Conservation (phyloP, 2,888 invertebrate genomes). For the Acronicta alni region DNA sequence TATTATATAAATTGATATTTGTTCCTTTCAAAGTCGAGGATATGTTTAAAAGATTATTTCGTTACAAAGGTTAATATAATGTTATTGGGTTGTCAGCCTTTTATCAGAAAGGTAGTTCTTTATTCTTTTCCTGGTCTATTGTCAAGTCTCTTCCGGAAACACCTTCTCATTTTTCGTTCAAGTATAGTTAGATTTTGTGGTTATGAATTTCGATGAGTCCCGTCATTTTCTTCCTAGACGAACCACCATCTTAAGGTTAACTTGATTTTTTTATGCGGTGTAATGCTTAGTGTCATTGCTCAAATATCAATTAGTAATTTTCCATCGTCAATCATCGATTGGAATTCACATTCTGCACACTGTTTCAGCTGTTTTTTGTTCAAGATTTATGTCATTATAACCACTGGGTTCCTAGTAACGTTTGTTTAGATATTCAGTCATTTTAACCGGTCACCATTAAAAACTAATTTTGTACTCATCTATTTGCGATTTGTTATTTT, state of each 20-base stretch:
- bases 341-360: slow-evolving; percentile 26
- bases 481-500: slow-evolving; percentile 18
- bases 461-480: slow-evolving; percentile 36
- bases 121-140: slow-evolving; percentile 18
- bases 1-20: slow-evolving; percentile 77
- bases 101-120: slow-evolving; percentile 31
- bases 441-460: slow-evolving; percentile 32
- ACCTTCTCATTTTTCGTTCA: neutral
- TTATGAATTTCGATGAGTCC: neutral
- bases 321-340: slow-evolving; percentile 31
- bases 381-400: slow-evolving; percentile 25
- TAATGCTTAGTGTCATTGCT: slow-evolving; percentile 11
- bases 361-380: slow-evolving; percentile 26
- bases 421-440: slow-evolving; percentile 31
- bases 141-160: neutral
- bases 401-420: slow-evolving; percentile 15
- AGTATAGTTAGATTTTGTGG: neutral
- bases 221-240: neutral
- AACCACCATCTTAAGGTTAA: neutral
- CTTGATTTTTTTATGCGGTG: no score
- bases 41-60: slow-evolving; percentile 61
- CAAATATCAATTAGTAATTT: slow-evolving; percentile 34
- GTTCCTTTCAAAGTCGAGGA: slow-evolving; percentile 55
- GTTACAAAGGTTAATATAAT: slow-evolving; percentile 48
- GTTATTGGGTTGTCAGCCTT: slow-evolving; percentile 44